Evolutionary conservation across 2,113 vertebrate species (phyloP).

Genomic region (Candoia aspera): DNA sequence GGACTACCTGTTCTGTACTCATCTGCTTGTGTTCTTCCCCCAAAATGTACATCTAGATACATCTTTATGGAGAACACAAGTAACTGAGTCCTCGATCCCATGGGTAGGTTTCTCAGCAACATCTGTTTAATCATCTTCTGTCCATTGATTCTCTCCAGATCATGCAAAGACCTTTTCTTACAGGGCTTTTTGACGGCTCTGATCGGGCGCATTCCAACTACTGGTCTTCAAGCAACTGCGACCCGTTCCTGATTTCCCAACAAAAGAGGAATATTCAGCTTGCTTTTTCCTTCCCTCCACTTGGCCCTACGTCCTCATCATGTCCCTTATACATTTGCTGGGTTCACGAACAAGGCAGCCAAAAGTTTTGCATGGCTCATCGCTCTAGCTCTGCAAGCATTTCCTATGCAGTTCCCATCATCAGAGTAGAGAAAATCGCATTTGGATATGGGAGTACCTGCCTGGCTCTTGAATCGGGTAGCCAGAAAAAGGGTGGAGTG

Average conservation of each 20-base stretch:
- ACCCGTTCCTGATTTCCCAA: background rate
- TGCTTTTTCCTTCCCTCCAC: constrained; percentile 1
- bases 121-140: background rate
- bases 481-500: background rate
- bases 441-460: background rate
- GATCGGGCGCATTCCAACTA: background rate
- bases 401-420: constrained; percentile 9
- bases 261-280: background rate
- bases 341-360: constrained; percentile 24
- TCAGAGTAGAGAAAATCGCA: background rate
- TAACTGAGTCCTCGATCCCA: background rate
- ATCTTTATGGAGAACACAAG: background rate
- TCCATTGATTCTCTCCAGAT: background rate
- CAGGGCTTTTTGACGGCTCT: background rate
- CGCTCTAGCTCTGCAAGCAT: background rate
- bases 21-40: background rate
- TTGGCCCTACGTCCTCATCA: background rate
- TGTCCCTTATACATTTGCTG: constrained; percentile 3
- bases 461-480: background rate
- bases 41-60: background rate
- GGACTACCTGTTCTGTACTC: background rate
- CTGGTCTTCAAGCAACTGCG: background rate
- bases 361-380: background rate
- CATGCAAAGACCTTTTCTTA: no score
- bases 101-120: background rate